Percentiles rank a stretch among this genome's conserved stretches.
Conservation (phyloP, 2,888 invertebrate genomes). For the Icerya purchasi region DNA sequence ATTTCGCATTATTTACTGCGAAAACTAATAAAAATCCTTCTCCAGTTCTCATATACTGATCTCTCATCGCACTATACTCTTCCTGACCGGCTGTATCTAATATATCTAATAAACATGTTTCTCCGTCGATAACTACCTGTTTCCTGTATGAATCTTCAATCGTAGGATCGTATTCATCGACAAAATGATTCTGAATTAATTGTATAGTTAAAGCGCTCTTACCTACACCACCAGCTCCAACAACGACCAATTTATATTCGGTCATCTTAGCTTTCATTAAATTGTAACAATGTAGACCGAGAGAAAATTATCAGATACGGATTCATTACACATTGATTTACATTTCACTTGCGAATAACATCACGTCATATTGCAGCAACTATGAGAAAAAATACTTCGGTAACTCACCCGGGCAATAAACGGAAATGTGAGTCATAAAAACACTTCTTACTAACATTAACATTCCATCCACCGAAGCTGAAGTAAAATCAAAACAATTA, state of each 20-base stretch:
- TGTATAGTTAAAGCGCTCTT: conserved; percentile 95
- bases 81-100: conserved; percentile 99
- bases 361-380: too few species aligned
- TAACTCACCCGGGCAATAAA: too few species aligned
- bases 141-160: conserved; percentile 98
- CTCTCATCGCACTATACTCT: conserved; percentile 97
- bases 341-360: too few species aligned
- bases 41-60: conserved; percentile 99
- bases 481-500: too few species aligned
- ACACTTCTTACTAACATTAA: too few species aligned
- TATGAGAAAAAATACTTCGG: too few species aligned
- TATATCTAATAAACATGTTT: conserved; percentile 95
- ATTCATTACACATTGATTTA: too few species aligned
- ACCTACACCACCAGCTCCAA: conserved; percentile 76
- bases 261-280: conserved; percentile 27
- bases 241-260: conserved; percentile 35
- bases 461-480: too few species aligned
- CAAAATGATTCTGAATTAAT: conserved; percentile 73
- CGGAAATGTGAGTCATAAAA: too few species aligned
- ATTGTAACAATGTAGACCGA: too few species aligned
- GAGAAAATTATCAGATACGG: too few species aligned
- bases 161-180: conserved; percentile 86
- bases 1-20: conserved; percentile 96
- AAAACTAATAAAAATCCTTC: conserved; percentile 97
- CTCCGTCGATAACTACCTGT: conserved; percentile 81